phyloP scores from a whole-genome alignment of 2,888 invertebrate species.

The Clivina fossor region DNA sequence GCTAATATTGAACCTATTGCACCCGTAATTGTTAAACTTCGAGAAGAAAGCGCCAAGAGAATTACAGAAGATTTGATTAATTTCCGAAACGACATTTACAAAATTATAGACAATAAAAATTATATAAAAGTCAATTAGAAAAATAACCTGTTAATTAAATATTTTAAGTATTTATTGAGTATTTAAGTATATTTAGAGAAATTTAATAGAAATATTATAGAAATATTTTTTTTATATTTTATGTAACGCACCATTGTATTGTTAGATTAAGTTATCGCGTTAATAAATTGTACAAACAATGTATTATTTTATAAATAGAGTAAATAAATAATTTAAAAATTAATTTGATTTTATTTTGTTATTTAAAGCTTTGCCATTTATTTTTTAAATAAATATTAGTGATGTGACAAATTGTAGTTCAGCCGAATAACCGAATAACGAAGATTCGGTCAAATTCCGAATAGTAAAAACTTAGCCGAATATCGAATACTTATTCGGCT shows the following conservation, averaged over 20 bases:
- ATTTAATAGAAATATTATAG: background rate
- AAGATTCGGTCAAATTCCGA: too few relatives aligned
- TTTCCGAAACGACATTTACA: conserved; percentile 67
- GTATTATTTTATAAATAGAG: too few relatives aligned
- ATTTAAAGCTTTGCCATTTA: background rate
- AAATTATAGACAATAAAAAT: conserved; percentile 66
- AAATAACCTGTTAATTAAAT: background rate
- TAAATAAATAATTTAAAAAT: background rate
- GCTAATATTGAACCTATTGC: conserved; percentile 65
- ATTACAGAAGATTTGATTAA: conserved; percentile 63
- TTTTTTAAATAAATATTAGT: too few relatives aligned
- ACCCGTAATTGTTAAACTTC: conserved; percentile 67
- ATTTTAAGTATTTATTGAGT: conserved; percentile 9
- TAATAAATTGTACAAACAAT: too few relatives aligned
- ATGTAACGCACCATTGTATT: too few relatives aligned
- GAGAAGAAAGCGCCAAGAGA: conserved; percentile 63
- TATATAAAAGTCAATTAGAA: conserved; percentile 52
- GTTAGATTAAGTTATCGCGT: too few relatives aligned
- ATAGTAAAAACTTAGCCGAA: too few relatives aligned
- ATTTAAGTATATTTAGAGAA: conserved; percentile 4
- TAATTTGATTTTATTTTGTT: background rate
- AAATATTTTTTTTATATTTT: background rate
- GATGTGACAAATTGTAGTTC: too few relatives aligned
- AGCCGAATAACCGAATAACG: too few relatives aligned
- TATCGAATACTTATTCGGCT: too few relatives aligned